Conservation (phyloP, 2,888 invertebrate genomes). For the Schizotus pectinicornis region DNA sequence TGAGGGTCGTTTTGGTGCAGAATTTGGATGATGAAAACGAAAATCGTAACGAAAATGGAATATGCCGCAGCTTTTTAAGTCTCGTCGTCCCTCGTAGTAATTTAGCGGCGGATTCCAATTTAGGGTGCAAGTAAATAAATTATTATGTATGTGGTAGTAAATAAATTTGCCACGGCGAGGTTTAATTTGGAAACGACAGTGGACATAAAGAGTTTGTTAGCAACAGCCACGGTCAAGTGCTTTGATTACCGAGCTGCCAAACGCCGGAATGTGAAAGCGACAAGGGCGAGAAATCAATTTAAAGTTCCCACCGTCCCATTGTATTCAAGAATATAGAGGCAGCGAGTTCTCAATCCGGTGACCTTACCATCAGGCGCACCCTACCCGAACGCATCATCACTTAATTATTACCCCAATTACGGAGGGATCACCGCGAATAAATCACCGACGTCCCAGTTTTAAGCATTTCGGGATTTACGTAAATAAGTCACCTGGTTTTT, state of each 20-base stretch:
- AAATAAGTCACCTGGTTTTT: no score
- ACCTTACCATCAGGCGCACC: slow-evolving; percentile 18
- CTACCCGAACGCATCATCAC: slow-evolving; percentile 21
- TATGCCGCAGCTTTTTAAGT: background rate
- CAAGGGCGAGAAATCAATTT: slow-evolving; percentile 54
- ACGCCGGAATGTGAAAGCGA: slow-evolving; percentile 48
- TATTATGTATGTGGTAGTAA: slow-evolving; percentile 16
- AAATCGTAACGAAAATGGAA: background rate
- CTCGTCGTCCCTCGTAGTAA: background rate
- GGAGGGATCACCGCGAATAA: slow-evolving; percentile 11
- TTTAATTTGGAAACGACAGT: slow-evolving; percentile 38
- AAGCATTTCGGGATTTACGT: no score
- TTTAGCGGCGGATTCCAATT: background rate
- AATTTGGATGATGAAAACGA: background rate
- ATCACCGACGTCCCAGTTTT: background rate
- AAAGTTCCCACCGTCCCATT: slow-evolving; percentile 50
- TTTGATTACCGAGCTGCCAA: slow-evolving; percentile 54
- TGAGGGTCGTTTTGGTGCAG: background rate
- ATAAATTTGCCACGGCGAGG: slow-evolving; percentile 20
- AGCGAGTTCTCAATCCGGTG: slow-evolving; percentile 19
- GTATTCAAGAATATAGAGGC: slow-evolving; percentile 41
- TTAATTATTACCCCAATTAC: slow-evolving; percentile 20
- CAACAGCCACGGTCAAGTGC: slow-evolving; percentile 49
- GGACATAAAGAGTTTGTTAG: slow-evolving; percentile 36
- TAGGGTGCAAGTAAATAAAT: slow-evolving; percentile 11